Base-by-base conservation (phyloP, 2,113 vertebrate species). In the Clarias batrachus region DNA sequence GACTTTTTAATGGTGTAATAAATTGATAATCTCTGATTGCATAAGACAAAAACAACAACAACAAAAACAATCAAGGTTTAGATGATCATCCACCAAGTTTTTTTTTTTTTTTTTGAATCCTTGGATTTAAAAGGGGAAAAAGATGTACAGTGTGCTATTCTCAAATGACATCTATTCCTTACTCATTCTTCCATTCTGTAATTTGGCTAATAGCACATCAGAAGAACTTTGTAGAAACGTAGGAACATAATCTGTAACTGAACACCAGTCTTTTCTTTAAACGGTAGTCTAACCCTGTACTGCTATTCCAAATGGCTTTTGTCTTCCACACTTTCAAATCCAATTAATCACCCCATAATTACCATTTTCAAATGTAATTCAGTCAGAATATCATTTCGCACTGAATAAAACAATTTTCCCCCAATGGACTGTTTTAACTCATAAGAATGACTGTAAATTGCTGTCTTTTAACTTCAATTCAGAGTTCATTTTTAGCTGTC, bases 211-310 rank as follows among this genome's bases (percentile, higher is more conserved):
- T 85, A 86, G 82, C 80, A 80, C 71, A 85, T 87, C 41, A 88
- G 66, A 90, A 48, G 84, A 62, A 83, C 82, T 88, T 83, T 85
- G 85, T 66, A 73, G 65, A 37, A 56, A 25, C 48, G 27, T 30
- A 56, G 71, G 60, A 66, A 86, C 63, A 86, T 86, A 90, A 87
- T 87, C 52, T 89, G 89, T 84, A 90, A 89, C 86, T 54, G 81
- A 87, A 87, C 85, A 89, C 89, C 89, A 57, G 83, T 56, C 48
- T 60, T 37, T 62, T 84, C 60, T 76, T 30, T 87, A 78, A 85
- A 83, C 88, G 59, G 65, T 76, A 85, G 54, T 70, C 77, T 85
- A 81, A 65, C 59, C 23, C 30, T 73, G n/a, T n/a, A 25, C 41
- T 82, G 54, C n/a, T 78, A 33, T 21, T 66, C 57, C 65, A 80